phyloP scores from a whole-genome alignment of 1,140 invertebrate genomes.

The Choristoneura fumiferana region DNA sequence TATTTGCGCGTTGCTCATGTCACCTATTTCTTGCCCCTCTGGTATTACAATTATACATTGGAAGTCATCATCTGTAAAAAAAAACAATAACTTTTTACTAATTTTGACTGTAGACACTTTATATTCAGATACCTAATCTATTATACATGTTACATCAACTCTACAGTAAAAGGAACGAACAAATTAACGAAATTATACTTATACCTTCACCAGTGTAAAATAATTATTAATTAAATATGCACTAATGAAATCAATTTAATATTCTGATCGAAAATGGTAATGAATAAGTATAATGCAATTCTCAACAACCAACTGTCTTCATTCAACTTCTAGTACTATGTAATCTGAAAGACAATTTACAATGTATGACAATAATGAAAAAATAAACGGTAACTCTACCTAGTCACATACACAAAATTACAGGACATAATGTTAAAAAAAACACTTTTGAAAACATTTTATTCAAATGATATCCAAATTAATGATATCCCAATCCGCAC shows the following conservation, averaged over 20 bases:
- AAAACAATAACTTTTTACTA: not conserved
- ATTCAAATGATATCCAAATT: too few species aligned
- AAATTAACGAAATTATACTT: not conserved
- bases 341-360: constrained; percentile 8
- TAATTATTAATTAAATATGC: not conserved
- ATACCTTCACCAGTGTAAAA: constrained; percentile 7
- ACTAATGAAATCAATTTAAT: constrained; percentile 2
- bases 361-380: constrained; percentile 11
- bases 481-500: too few species aligned
- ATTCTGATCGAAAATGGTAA: not conserved
- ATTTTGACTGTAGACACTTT: constrained; percentile 1
- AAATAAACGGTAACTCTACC: too few species aligned
- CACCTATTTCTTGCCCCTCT: constrained; percentile 51
- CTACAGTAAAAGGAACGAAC: too few species aligned
- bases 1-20: constrained; percentile 40
- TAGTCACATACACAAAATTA: too few species aligned
- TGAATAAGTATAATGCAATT: not conserved
- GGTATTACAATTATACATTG: constrained; percentile 70
- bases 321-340: constrained; percentile 7
- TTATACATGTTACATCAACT: too few species aligned
- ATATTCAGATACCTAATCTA: constrained; percentile 32
- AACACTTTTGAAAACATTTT: too few species aligned
- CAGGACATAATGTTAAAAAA: too few species aligned
- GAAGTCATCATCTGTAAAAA: constrained; percentile 63
- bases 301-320: not conserved